Evolutionary conservation across 2,797 vertebrate genomes (phyloP).

Genomic region (Brachymystax lenok): DNA sequence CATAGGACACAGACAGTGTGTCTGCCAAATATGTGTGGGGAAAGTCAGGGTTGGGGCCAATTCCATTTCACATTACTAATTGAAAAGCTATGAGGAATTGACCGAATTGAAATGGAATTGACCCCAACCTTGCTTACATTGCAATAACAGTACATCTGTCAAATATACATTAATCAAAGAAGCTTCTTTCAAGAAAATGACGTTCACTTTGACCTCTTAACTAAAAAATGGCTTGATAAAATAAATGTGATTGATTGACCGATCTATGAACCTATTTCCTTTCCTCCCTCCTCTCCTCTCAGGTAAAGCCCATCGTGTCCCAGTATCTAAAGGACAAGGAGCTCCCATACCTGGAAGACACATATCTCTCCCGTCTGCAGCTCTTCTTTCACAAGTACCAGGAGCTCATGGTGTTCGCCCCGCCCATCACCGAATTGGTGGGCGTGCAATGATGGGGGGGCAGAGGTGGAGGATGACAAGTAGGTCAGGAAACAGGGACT

Average conservation of each 20-base stretch:
- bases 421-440: constrained; percentile 88
- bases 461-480: too few species aligned
- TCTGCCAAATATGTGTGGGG: too few species aligned
- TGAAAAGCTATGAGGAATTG: too few species aligned
- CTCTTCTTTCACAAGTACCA: constrained; percentile 86
- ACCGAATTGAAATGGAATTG: too few species aligned
- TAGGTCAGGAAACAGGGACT: too few species aligned
- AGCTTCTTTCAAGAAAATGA: background rate
- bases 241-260: background rate
- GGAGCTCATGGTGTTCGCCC: constrained; percentile 90
- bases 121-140: too few species aligned
- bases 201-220: background rate
- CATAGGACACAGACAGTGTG: too few species aligned
- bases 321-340: constrained; percentile 81
- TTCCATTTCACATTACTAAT: too few species aligned
- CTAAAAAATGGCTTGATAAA: background rate
- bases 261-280: background rate
- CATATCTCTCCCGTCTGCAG: constrained; percentile 81
- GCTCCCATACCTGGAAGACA: constrained; percentile 89
- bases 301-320: constrained; percentile 92
- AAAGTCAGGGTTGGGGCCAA: too few species aligned
- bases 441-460: constrained; percentile 82
- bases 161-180: background rate
- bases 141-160: too few species aligned
- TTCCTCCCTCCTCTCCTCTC: constrained; percentile 22